Evolutionary conservation across 2,113 vertebrate genomes (phyloP), one percentile per base, ranked within the genome.

Genomic region (Eubucco bourcierii): DNA sequence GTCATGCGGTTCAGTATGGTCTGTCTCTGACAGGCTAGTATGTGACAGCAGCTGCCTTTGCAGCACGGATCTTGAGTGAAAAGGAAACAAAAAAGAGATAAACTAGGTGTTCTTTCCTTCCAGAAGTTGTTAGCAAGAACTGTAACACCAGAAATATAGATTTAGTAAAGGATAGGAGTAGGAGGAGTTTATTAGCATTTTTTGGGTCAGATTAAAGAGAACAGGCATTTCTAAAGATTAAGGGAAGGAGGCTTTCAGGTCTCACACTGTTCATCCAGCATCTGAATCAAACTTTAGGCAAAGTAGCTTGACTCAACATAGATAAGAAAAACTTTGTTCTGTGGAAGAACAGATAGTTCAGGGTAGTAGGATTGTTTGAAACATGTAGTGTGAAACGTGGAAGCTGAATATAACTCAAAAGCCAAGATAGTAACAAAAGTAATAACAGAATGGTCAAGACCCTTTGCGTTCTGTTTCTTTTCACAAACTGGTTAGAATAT

Each of bases 1-100:
- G 98, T 98, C 97, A 98, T 97, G 63, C 82, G 81, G 10, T 53
- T 88, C 47, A 98, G 83, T 21, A 98, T 97, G 65, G 63, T 73
- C 77, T 97, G 97, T 18, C 98, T 96, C 56, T 77, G 91, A 59
- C 90, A 95, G 44, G 59, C 56, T 27, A 98, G 90, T 25, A 97
- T 96, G 41, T 88, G 95, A 12, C 95, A 90, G 76, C 91, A 97
- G 47, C 21, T 96, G 56, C 70, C 81, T 80, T 79, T 88, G 77
- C 37, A 44, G 77, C 47, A 60, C 64, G 61, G n/a, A 82, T 73
- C 96, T 97, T 37, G 41, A 61, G 47, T 9, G 41, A 71, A 81
- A 77, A n/a, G 18, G 41, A 90, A 75, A 65, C 13, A 65, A 64
- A 64, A 37, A 15, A 14, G 5, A 66, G 31, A 33, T 68, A 21